A percentile compares a stretch with the other conserved stretches of the same genome.
Evolutionary conservation across 2,113 vertebrate species (phyloP).

Genomic region (Erythrocercus mccallii): DNA sequence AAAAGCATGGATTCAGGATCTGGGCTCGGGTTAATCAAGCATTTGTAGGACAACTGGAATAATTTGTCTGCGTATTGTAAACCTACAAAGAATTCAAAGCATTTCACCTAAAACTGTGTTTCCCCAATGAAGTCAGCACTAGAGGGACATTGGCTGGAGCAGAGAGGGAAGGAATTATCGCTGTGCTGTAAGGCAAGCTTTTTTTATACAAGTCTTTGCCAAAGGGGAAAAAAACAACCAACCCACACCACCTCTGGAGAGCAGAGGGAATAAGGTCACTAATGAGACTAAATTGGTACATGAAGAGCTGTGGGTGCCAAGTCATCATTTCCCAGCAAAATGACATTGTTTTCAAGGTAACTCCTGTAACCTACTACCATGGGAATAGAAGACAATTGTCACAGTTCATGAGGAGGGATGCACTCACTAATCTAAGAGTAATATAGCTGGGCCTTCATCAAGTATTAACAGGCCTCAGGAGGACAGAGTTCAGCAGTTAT

Average conservation of each 20-base stretch:
- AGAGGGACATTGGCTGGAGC: background rate
- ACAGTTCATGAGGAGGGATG: background rate
- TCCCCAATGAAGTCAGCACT: background rate
- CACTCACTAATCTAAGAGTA: slow-evolving; percentile 7
- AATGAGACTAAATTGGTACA: slow-evolving; percentile 2
- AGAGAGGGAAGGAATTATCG: background rate
- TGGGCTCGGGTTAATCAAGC: background rate
- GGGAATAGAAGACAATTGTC: background rate
- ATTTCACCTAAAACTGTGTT: background rate
- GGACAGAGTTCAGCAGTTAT: slow-evolving; percentile 10
- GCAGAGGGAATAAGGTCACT: background rate
- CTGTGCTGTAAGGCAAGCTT: background rate
- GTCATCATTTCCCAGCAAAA: slow-evolving; percentile 1
- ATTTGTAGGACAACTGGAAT: background rate
- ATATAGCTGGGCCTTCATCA: slow-evolving; percentile 2
- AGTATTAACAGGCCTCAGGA: background rate
- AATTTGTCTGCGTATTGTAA: background rate
- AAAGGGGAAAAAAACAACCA: background rate
- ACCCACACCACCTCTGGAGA: background rate
- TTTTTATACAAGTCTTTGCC: background rate
- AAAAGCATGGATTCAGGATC: background rate
- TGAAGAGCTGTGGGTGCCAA: background rate
- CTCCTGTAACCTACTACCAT: background rate
- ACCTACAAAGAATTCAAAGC: background rate
- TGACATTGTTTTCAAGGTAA: slow-evolving; percentile 11